Evolutionary conservation across 2,888 invertebrate species (phyloP), one percentile per base, ranked within the genome.

Genomic region (Eilema caniola): DNA sequence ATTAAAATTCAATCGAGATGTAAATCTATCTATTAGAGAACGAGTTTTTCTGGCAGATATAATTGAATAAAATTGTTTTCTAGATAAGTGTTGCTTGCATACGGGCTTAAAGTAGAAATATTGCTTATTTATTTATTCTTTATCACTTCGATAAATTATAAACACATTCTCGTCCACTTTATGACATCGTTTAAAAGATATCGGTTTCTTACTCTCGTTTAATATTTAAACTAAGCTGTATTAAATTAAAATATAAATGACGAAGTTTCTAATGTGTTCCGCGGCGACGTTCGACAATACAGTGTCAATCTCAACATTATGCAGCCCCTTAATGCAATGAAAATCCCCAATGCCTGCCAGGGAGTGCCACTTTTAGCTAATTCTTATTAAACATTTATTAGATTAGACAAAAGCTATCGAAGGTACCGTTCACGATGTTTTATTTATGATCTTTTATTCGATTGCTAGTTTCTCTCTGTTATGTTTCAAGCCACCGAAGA

Each of bases 371-470:
- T 91, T 90, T 90, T 91, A 91, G 90, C 93, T 93, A 94, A 94
- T 93, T 94, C 93, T 90, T 94, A 94, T 93, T 93, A 94, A 94
- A 94, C 93, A 94, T 95, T 95, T 94, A 95, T 94, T 95, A 91
- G 90, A 94, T 94, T 92, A 94, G 90, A 92, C 89, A 91, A 93
- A 90, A 90, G 91, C 92, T 90, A 94, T 94, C 88, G 83, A 83
- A 89, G 88, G 91, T 90, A 92, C 90, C 87, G 86, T 85, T 69
- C 82, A 81, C 87, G 60, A 93, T 95, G 94, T 93, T 93, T 95
- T 94, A 95, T 95, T 94, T 94, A 94, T 93, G 87, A 89, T 86
- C 89, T 87, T 88, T 92, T 92, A 92, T 90, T 88, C 88, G 91
- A 93, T 93, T 93, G 91, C 89, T 91, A 89, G 90, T 89, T 89